Evolutionary conservation across 2,888 invertebrate species (phyloP), one percentile per base, ranked within the genome.

Genomic region (Xanthostigma xanthostigma): DNA sequence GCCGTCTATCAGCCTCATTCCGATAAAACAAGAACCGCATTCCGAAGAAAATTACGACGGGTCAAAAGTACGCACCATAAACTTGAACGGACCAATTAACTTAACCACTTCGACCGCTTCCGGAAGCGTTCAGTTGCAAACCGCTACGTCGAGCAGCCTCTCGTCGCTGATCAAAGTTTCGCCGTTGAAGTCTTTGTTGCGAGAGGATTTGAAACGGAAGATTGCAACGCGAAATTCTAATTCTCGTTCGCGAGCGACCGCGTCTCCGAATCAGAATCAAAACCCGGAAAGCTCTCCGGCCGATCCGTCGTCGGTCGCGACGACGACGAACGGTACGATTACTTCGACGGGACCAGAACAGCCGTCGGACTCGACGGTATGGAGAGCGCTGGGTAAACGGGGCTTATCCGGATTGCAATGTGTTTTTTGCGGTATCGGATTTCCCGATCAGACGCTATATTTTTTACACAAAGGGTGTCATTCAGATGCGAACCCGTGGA

Each of bases 381-480:
- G 70, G 70, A 56, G 67, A 53, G 71, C 60, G 54, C 69, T 64
- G 49, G 63, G 73, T 57, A 67, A 70, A 57, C 71, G 76, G 2
- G 63, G 76, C 27, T 67, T 75, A 36, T 60, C 62, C 34, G 72
- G 75, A 53, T 74, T 88, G 45, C 84, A 88, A 59, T 95, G 95
- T 68, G 75, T 83, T 27, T 91, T 88, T 68, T 97, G 96, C 70
- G 86, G 90, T 58, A 93, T 97, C 61, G 81, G 87, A 44, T 97
- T 94, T 71, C 91, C 92, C 37, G 95, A 97, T 69, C 89, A 91
- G 63, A 96, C 95, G 0, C 75, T 96, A 49, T 95, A 94, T 71
- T 92, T 95, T 71, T 76, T 97, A 55, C 96, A 97, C 74, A 95
- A 95, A 72, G 95, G 95, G 56, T 91, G 96, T 66, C 96, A 97